A percentile compares a stretch with the other conserved stretches of the same genome.
Evolutionary conservation across 2,888 invertebrate genomes (phyloP).

Genomic region (Micoletzkya japonica): DNA sequence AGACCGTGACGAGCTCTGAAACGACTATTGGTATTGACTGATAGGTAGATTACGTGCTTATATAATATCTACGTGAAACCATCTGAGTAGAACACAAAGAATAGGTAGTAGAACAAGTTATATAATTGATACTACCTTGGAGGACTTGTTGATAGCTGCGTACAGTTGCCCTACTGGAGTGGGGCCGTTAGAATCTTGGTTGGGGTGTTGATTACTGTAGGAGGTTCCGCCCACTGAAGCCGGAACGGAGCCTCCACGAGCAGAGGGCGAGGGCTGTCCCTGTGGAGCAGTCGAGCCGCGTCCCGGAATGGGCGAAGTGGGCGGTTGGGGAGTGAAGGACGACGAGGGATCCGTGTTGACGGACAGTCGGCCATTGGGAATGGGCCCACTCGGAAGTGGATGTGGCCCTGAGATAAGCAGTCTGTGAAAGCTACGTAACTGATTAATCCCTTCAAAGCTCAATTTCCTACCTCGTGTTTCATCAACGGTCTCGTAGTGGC

Average conservation of each 20-base stretch:
- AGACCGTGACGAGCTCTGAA: no score
- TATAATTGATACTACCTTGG: conserved; percentile 15
- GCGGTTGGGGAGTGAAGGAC: neutral
- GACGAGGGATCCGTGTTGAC: conserved; percentile 8
- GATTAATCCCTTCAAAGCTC: neutral
- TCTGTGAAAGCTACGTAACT: neutral
- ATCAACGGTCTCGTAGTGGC: conserved; percentile 17
- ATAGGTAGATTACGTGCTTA: no score
- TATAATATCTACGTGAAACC: no score
- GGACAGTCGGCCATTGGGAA: neutral
- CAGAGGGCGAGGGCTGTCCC: neutral
- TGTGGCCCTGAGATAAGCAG: neutral
- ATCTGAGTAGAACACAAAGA: no score
- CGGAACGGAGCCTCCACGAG: neutral
- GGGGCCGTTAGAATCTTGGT: neutral
- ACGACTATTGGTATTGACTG: no score
- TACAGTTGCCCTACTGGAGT: neutral
- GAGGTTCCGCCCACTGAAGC: neutral
- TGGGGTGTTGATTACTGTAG: neutral
- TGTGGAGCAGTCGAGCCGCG: neutral
- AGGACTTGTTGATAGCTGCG: conserved; percentile 25
- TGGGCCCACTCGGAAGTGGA: neutral
- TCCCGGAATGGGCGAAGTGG: conserved; percentile 29
- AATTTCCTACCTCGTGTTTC: neutral
- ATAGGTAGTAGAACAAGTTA: no score